A percentile compares a stretch with the other conserved stretches of the same genome.
Conservation (phyloP, 2,797 vertebrate genomes). For the Chaetophractus vellerosus region DNA sequence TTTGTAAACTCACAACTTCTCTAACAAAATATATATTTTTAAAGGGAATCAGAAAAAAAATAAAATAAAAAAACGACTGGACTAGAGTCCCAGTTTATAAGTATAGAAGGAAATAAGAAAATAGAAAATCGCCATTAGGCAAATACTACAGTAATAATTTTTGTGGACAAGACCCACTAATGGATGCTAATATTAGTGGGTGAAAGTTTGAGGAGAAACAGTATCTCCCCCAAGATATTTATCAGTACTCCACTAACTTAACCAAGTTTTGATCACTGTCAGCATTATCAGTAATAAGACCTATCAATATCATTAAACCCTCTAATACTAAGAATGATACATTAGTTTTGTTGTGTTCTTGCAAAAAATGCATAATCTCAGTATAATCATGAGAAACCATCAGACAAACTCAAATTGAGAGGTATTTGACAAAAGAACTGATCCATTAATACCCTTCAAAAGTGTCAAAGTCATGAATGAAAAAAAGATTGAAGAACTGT, state of each 20-base stretch:
- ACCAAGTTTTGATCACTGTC: neutral
- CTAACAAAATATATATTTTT: too few species aligned
- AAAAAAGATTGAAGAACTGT: neutral
- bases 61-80: neutral
- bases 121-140: slow-evolving; percentile 1
- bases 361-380: neutral
- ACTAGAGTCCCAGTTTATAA: neutral
- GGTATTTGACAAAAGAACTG: slow-evolving; percentile 19
- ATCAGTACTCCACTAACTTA: neutral
- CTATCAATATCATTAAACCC: neutral
- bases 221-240: slow-evolving; percentile 19
- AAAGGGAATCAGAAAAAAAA: too few species aligned
- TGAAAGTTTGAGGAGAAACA: neutral
- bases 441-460: neutral
- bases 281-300: neutral
- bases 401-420: neutral
- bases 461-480: neutral
- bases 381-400: neutral
- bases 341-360: neutral
- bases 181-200: neutral
- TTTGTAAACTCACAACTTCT: too few species aligned
- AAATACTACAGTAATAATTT: neutral
- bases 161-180: neutral
- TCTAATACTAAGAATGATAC: neutral
- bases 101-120: neutral